These are phyloP conservation scores for Caenorhabditis becei DNA, from an alignment of 2,888 invertebrate genomes.

Conservation along the genomic window DNA sequence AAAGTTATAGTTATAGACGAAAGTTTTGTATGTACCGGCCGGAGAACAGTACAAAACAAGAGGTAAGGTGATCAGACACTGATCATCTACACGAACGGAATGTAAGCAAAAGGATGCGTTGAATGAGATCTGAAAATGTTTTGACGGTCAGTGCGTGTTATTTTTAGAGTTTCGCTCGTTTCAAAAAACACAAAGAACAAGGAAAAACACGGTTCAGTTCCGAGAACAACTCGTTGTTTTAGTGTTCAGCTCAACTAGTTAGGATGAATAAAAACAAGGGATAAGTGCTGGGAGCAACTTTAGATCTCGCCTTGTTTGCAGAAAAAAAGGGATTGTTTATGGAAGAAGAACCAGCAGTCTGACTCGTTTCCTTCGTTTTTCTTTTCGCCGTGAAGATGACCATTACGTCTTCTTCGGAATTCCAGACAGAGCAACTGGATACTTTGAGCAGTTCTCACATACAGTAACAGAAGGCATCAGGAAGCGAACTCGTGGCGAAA, in stretches of 20 bases:
- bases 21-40: neutral
- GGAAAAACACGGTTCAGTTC: conserved; percentile 16
- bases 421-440: conserved; percentile 1
- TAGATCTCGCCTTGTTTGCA: neutral
- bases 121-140: too few species aligned
- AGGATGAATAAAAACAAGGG: neutral
- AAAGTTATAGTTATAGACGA: neutral
- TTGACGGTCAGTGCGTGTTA: conserved; percentile 1
- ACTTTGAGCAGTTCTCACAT: conserved; percentile 11
- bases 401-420: conserved; percentile 22
- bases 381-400: neutral
- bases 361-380: too few species aligned
- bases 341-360: neutral
- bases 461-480: neutral
- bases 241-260: neutral
- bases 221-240: neutral
- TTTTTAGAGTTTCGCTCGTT: neutral
- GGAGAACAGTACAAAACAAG: too few species aligned
- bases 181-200: neutral
- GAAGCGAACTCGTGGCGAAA: conserved; percentile 2
- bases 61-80: too few species aligned
- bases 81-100: too few species aligned
- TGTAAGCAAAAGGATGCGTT: too few species aligned
- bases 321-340: neutral
- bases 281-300: neutral